Percentiles rank a stretch among this genome's conserved stretches.
These are phyloP conservation scores for Stratiolaelaps scimitus DNA, from an alignment of 1,140 invertebrate species.

Conservation along the genomic window DNA sequence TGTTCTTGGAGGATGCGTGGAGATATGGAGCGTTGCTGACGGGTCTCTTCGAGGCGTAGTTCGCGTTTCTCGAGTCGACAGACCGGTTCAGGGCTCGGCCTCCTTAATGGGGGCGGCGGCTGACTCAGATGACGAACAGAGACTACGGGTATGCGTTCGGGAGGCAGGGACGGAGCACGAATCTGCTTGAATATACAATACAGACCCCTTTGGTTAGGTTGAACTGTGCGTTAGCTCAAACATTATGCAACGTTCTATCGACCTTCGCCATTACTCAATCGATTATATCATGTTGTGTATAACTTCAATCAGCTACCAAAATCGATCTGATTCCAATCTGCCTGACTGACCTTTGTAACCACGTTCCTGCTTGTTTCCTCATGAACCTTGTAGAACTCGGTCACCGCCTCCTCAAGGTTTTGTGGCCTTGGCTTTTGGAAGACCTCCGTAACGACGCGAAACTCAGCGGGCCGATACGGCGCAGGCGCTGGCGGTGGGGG, in stretches of 20 bases:
- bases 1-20: neutral
- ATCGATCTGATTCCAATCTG: no score
- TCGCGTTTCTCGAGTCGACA: constrained; percentile 10
- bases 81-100: neutral
- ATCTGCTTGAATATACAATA: neutral
- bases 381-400: constrained; percentile 11
- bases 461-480: neutral
- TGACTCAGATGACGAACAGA: neutral
- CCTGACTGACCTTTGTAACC: neutral
- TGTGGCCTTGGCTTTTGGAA: neutral
- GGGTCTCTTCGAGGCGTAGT: neutral
- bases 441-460: neutral
- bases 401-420: neutral
- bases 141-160: neutral
- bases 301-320: no score
- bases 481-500: no score
- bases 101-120: neutral
- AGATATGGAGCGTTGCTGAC: neutral
- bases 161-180: constrained; percentile 1
- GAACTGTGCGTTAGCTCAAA: no score
- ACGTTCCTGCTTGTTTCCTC: neutral
- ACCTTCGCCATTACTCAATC: no score
- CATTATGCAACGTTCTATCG: no score
- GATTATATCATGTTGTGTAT: no score
- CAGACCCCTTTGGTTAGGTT: no score